Evolutionary conservation across 2,113 vertebrate species (phyloP).

Genomic region (Corythornis cristatus): DNA sequence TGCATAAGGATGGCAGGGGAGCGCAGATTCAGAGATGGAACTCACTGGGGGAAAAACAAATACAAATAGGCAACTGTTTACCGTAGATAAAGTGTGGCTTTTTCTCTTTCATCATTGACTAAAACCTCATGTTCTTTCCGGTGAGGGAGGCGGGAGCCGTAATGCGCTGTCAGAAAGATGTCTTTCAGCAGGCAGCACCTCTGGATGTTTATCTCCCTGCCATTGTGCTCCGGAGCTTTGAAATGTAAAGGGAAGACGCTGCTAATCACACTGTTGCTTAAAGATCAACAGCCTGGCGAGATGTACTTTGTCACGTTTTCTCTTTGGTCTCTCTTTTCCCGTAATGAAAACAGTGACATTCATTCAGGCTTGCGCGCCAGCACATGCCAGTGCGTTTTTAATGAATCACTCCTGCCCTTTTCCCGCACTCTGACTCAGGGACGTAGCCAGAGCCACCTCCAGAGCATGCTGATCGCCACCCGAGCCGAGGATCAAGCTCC

Average conservation of each 20-base stretch:
- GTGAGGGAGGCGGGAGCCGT: neutral
- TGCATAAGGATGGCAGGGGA: neutral
- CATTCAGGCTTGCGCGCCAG: neutral
- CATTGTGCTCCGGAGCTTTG: constrained; percentile 43
- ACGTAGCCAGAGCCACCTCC: neutral
- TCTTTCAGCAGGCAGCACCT: constrained; percentile 49
- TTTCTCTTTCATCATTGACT: constrained; percentile 51
- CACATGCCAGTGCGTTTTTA: neutral
- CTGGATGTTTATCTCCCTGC: constrained; percentile 59
- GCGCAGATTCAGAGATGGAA: neutral
- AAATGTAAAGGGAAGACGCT: constrained; percentile 42
- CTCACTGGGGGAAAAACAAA: constrained; percentile 8
- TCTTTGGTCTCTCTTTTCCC: constrained; percentile 50
- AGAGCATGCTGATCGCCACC: neutral
- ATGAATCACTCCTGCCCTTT: constrained; percentile 19
- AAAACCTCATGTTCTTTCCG: constrained; percentile 31
- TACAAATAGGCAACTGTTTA: constrained; percentile 40
- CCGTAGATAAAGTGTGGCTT: constrained; percentile 19
- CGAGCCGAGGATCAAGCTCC: neutral
- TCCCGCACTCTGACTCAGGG: neutral
- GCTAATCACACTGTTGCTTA: constrained; percentile 59
- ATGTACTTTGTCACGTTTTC: constrained; percentile 56
- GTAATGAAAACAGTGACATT: constrained; percentile 48
- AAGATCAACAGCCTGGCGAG: constrained; percentile 59
- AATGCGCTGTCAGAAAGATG: constrained; percentile 28